Evolutionary conservation across 2,113 vertebrate species (phyloP).

Genomic region (Paratilapia polleni): DNA sequence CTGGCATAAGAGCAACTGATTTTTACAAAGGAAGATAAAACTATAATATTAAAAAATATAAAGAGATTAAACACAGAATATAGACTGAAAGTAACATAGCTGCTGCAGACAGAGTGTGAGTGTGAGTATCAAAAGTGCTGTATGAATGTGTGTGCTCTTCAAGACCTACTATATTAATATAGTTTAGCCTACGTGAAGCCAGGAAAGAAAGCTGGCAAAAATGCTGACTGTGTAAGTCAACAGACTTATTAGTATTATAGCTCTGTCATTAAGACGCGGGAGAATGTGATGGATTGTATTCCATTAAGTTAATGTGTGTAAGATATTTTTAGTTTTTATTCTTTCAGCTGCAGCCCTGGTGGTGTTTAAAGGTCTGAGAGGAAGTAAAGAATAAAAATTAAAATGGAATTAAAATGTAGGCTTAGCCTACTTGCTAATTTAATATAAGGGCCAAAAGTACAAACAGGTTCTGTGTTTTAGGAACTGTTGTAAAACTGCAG

Average conservation of each 20-base stretch:
- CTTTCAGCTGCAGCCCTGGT: accelerated
- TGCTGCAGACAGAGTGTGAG: too few relatives aligned
- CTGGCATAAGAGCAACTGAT: background rate
- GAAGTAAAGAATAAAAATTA: background rate
- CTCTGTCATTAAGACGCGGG: too few relatives aligned
- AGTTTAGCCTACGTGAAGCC: background rate
- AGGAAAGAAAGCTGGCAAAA: too few relatives aligned
- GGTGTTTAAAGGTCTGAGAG: background rate
- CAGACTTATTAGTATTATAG: too few relatives aligned
- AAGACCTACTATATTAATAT: background rate
- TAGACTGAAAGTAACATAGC: too few relatives aligned
- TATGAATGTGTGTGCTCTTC: background rate
- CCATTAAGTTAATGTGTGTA: background rate
- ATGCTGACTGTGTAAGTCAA: background rate
- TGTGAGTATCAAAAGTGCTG: background rate
- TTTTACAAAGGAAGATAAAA: background rate
- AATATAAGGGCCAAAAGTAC: too few relatives aligned
- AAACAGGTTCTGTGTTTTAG: too few relatives aligned
- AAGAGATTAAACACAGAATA: background rate
- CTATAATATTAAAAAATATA: background rate
- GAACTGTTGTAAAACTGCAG: too few relatives aligned
- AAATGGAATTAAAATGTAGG: background rate
- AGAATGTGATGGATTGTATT: background rate
- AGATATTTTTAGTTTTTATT: background rate
- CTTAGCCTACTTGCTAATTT: background rate